These are phyloP conservation scores for Cossypha dichroa DNA, from an alignment of 2,797 vertebrate genomes.

Conservation along the genomic window DNA sequence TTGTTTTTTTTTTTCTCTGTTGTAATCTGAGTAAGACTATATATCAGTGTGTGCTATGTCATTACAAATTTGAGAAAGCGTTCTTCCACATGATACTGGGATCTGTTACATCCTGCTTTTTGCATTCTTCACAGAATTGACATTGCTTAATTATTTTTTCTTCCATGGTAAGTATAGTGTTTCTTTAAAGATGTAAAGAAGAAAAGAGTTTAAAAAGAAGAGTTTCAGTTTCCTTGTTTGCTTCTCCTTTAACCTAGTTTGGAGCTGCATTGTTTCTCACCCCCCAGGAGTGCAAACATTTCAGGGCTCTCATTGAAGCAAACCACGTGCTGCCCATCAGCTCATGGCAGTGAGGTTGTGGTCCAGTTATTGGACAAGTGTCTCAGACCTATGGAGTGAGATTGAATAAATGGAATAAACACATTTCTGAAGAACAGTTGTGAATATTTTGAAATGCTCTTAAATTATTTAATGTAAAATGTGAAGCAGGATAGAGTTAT, in stretches of 20 bases:
- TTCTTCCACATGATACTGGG: neutral
- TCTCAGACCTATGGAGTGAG: neutral
- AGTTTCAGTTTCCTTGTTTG: neutral
- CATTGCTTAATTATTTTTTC: neutral
- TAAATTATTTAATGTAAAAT: neutral
- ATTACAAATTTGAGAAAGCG: neutral
- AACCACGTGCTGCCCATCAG: neutral
- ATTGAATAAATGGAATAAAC: neutral
- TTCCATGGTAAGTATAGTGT: neutral
- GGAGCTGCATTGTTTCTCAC: neutral
- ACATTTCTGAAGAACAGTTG: neutral
- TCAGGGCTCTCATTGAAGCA: neutral
- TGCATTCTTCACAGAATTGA: neutral
- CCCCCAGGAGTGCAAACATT: neutral
- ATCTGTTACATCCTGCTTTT: neutral
- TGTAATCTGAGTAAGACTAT: neutral
- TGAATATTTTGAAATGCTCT: neutral
- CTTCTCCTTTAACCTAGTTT: neutral
- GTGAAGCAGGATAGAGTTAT: neutral
- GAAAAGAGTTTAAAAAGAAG: neutral
- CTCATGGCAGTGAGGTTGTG: accelerated
- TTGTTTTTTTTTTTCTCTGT: neutral
- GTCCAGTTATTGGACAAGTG: accelerated
- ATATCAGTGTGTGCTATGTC: neutral
- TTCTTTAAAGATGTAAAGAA: neutral